These are phyloP conservation scores for Oryzias sinensis DNA, from an alignment of 2,797 vertebrate species.

Conservation along the genomic window DNA sequence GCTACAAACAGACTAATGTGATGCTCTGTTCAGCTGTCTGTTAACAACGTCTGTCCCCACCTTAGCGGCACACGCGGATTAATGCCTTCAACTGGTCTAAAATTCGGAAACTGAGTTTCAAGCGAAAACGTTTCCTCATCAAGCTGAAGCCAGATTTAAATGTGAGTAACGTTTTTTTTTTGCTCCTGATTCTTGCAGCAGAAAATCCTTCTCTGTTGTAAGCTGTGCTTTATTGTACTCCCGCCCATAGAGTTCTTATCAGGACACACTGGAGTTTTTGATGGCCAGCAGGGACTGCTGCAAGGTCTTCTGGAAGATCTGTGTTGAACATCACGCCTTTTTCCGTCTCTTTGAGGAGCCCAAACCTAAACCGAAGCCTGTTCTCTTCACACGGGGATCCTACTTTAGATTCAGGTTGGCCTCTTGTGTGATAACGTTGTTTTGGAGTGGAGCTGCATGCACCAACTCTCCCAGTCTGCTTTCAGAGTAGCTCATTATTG, in stretches of 20 bases:
- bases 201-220: background rate
- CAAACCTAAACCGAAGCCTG: constrained; percentile 93
- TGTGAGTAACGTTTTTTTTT: constrained; percentile 76
- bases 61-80: constrained; percentile 92
- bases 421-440: constrained; percentile 7
- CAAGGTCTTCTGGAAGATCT: constrained; percentile 99
- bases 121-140: constrained; percentile 96
- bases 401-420: constrained; percentile 96
- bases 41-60: constrained; percentile 3
- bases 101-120: constrained; percentile 98
- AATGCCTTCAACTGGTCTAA: constrained; percentile 98
- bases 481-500: constrained; percentile 38
- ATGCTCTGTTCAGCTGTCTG: too few species aligned
- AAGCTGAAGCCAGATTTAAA: constrained; percentile 93
- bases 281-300: constrained; percentile 96
- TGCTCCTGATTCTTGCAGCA: background rate
- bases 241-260: constrained; percentile 83
- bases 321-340: constrained; percentile 97
- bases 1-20: background rate
- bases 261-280: constrained; percentile 95
- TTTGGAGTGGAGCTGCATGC: constrained; percentile 8
- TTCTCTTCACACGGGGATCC: constrained; percentile 94
- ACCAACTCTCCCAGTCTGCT: constrained; percentile 11
- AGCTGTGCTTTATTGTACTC: background rate
- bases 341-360: constrained; percentile 98